Base-by-base conservation (phyloP, 2,113 vertebrate genomes). In the Limnothrissa miodon region DNA sequence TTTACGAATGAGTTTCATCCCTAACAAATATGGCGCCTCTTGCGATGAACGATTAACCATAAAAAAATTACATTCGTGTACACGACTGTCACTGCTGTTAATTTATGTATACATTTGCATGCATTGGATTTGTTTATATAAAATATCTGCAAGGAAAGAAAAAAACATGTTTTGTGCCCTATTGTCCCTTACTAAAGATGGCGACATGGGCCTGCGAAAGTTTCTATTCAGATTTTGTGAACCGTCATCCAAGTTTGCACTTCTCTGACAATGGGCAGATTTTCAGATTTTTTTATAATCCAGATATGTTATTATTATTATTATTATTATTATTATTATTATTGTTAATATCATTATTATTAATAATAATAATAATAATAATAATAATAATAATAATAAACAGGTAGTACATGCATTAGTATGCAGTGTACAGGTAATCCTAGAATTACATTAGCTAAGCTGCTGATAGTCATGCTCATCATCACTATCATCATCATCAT, bases 181-280 rank as follows among this genome's bases (percentile, higher is more conserved):
- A 93, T 93, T 94, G 93, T 94, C 93, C 93, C 93, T 91, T 91
- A 93, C 83, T 93, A 93, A 94, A 94, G 91, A 93, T 93, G 93
- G 93, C 92, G 93, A 89, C 92, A 81, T 82, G 80, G 33, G 10
- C 1, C 33, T 15, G 25, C 10, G 13, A 74, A 74, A 74, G 66
- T 82, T 33, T 74, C 17, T 15, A 74, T 74, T 36, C 66, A 36
- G 25, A n/a, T 42, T 25, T 1, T 29, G n/a, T 62, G 23, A 9
- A 62, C n/a, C 10, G 66, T 11, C 66, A 36, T 11, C 10, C 17
- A 7, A 74, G 29, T 74, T 74, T 74, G 66, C 51, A 21, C 19
- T 48, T 2, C 15, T 11, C 6, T 56, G 19, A 56, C 51, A 56
- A 56, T 56, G 51, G 51, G 21, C 51, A 56, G n/a, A n/a, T n/a